Conservation (phyloP, 2,797 vertebrate genomes). For the Pelochelys cantorii region DNA sequence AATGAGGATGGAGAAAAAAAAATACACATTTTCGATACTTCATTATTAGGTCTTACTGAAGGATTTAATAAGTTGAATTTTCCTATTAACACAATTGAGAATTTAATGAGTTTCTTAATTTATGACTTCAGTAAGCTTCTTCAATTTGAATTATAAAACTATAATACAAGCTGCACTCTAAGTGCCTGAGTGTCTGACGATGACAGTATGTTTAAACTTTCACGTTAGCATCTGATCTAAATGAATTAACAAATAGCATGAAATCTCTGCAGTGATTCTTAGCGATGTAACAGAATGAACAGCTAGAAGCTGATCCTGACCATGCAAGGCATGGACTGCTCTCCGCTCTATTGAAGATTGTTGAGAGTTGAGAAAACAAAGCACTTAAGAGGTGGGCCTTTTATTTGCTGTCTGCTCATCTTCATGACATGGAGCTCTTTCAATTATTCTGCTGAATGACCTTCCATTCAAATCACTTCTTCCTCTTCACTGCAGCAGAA, state of each 20-base stretch:
- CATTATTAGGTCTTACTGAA: conserved; percentile 42
- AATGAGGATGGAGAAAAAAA: not conserved
- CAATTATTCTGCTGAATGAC: not conserved
- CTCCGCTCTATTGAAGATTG: accelerated
- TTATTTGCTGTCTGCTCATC: not conserved
- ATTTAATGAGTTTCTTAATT: conserved; percentile 78
- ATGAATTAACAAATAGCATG: conserved; percentile 69
- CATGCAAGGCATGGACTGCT: not conserved
- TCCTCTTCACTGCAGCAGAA: not conserved
- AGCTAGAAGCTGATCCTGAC: not conserved
- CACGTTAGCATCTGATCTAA: conserved; percentile 76
- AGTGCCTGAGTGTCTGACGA: conserved; percentile 75
- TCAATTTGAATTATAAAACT: conserved; percentile 72
- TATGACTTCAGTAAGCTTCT: conserved; percentile 65
- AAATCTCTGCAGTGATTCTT: conserved; percentile 33
- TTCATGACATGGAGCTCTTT: accelerated
- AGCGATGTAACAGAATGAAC: conserved; percentile 28
- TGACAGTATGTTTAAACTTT: conserved; percentile 73
- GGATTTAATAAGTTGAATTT: conserved; percentile 64
- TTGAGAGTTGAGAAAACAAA: not conserved
- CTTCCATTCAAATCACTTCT: not conserved
- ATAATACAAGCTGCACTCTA: conserved; percentile 70
- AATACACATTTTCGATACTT: not conserved
- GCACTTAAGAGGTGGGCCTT: not conserved
- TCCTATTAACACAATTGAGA: conserved; percentile 74